phyloP scores from a whole-genome alignment of 2,888 invertebrate genomes.

The Odiellus spinosus region DNA sequence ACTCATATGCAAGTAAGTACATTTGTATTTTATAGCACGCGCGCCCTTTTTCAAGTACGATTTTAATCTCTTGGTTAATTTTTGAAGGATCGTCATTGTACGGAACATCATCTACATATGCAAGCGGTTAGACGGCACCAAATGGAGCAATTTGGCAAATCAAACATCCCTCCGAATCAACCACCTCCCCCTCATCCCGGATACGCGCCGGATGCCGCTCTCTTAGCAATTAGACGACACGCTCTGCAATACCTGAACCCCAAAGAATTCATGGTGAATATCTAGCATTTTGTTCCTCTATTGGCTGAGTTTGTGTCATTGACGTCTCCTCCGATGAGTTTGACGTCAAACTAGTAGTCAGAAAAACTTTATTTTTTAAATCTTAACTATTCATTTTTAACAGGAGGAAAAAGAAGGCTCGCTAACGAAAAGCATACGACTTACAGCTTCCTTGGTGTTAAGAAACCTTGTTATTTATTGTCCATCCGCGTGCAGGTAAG shows the following conservation, averaged over 20 bases:
- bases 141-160: constrained; percentile 35
- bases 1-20: constrained; percentile 58
- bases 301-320: no score
- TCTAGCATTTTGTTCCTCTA: background rate
- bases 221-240: constrained; percentile 91
- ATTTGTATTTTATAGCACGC: no score
- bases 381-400: constrained; percentile 12
- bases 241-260: constrained; percentile 77
- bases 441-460: constrained; percentile 89
- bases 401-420: constrained; percentile 98
- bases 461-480: constrained; percentile 95
- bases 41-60: background rate
- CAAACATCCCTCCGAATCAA: constrained; percentile 39
- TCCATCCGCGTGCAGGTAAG: constrained; percentile 24
- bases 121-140: constrained; percentile 49
- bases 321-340: no score
- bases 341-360: no score
- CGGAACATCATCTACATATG: constrained; percentile 49
- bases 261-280: constrained; percentile 63
- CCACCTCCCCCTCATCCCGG: constrained; percentile 55
- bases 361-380: background rate
- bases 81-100: constrained; percentile 74
- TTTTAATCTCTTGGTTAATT: background rate
- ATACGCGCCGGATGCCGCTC: constrained; percentile 85
- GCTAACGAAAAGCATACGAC: constrained; percentile 93